Percentiles rank a stretch among this genome's conserved stretches.
Conservation (phyloP, 1,140 invertebrate genomes). For the Drosophila malerkotliana region DNA sequence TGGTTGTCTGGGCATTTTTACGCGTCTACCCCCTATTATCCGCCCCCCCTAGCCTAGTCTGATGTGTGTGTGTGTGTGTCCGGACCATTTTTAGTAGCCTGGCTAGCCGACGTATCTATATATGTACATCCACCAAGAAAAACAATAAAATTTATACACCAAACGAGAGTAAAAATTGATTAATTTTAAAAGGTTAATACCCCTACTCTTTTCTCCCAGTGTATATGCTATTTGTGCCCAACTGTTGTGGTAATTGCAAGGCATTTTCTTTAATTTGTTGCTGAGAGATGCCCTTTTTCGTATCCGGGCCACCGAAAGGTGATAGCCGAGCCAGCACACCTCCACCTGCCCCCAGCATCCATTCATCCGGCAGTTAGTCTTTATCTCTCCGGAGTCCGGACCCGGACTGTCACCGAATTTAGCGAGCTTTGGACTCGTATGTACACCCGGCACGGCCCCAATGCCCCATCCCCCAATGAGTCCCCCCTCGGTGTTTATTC, state of each 20-base stretch:
- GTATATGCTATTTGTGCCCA: slow-evolving; percentile 5
- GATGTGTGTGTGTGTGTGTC: slow-evolving; percentile 28
- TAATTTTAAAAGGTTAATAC: too few relatives aligned
- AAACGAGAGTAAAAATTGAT: background rate
- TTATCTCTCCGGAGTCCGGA: slow-evolving; percentile 29
- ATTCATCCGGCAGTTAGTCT: slow-evolving; percentile 22
- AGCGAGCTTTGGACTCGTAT: slow-evolving; percentile 24
- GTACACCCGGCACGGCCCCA: background rate
- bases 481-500: slow-evolving; percentile 2
- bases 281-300: slow-evolving; percentile 46
- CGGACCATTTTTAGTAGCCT: slow-evolving; percentile 78
- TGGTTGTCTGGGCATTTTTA: slow-evolving; percentile 79
- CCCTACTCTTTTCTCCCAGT: background rate
- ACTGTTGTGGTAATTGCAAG: slow-evolving; percentile 50
- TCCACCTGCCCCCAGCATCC: slow-evolving; percentile 16
- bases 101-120: slow-evolving; percentile 38
- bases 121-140: slow-evolving; percentile 27
- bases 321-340: slow-evolving; percentile 22
- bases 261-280: slow-evolving; percentile 46
- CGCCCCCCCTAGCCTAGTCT: background rate
- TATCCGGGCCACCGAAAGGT: slow-evolving; percentile 27
- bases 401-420: slow-evolving; percentile 35
- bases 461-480: background rate
- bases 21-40: slow-evolving; percentile 15
- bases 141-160: slow-evolving; percentile 18